Conservation (phyloP, 1,140 invertebrate species). For the Rhopalosiphum padi region DNA sequence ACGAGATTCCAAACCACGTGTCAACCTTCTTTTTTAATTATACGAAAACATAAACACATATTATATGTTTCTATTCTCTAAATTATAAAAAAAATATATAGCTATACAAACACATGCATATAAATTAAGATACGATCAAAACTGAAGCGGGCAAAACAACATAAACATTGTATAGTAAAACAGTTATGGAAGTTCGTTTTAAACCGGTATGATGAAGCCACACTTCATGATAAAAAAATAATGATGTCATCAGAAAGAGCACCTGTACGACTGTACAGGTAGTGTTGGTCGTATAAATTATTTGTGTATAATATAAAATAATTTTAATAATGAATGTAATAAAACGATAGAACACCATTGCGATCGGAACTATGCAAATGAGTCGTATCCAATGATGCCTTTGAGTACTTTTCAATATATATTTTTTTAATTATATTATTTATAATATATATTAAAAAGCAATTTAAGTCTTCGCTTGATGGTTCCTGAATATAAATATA, state of each 20-base stretch:
- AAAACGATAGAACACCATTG: neutral
- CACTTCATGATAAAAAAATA: neutral
- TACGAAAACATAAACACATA: neutral
- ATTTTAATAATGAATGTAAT: neutral
- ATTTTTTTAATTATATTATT: neutral
- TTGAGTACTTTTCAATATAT: neutral
- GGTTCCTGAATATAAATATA: neutral
- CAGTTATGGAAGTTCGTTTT: conserved; percentile 6
- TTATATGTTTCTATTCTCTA: neutral
- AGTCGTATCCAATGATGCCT: neutral
- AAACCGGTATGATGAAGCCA: neutral
- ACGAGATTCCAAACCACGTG: neutral
- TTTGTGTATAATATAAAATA: neutral
- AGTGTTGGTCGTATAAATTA: neutral
- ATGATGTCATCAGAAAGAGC: neutral
- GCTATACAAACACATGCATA: neutral
- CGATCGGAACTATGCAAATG: neutral
- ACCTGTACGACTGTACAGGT: neutral
- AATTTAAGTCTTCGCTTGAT: too few relatives aligned
- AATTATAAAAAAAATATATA: neutral
- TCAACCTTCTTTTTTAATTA: neutral
- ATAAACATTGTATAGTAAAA: neutral
- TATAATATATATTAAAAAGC: too few relatives aligned
- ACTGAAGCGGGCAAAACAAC: neutral
- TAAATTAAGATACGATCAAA: neutral